A percentile compares a stretch with the other conserved stretches of the same genome.
phyloP scores from a whole-genome alignment of 2,888 invertebrate species.

The Nomada fabriciana region DNA sequence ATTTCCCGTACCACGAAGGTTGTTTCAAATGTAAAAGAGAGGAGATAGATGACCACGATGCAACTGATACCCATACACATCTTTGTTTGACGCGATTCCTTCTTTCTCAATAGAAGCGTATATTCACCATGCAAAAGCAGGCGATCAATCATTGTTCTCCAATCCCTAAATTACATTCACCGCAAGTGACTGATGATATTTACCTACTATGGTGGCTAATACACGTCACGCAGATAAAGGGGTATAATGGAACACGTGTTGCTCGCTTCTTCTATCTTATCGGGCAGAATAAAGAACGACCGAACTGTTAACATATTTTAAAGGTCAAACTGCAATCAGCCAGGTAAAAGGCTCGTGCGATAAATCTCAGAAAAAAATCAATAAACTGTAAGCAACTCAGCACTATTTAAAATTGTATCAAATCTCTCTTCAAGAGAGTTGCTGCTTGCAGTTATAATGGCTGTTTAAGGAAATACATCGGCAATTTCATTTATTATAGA shows the following conservation, averaged over 20 bases:
- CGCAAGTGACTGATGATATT: slow-evolving; percentile 44
- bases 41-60: background rate
- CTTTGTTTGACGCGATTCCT: background rate
- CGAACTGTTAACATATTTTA: slow-evolving; percentile 14
- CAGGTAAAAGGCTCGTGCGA: background rate
- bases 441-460: too few species aligned
- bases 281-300: slow-evolving; percentile 26
- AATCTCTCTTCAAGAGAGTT: too few species aligned
- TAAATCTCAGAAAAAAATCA: background rate
- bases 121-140: slow-evolving; percentile 5
- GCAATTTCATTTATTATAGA: too few species aligned
- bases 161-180: slow-evolving; percentile 38
- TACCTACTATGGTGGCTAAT: slow-evolving; percentile 20
- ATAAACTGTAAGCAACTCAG: background rate
- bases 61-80: background rate
- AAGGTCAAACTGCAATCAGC: slow-evolving; percentile 12
- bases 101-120: background rate
- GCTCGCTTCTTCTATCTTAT: slow-evolving; percentile 50
- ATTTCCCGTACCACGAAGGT: too few species aligned
- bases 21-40: background rate
- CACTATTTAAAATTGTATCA: background rate
- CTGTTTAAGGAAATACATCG: too few species aligned
- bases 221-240: slow-evolving; percentile 38
- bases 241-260: slow-evolving; percentile 46
- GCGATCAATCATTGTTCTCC: slow-evolving; percentile 35